These are phyloP conservation scores for Drepanosiphum platanoidis DNA, from an alignment of 2,888 invertebrate species.

Conservation along the genomic window DNA sequence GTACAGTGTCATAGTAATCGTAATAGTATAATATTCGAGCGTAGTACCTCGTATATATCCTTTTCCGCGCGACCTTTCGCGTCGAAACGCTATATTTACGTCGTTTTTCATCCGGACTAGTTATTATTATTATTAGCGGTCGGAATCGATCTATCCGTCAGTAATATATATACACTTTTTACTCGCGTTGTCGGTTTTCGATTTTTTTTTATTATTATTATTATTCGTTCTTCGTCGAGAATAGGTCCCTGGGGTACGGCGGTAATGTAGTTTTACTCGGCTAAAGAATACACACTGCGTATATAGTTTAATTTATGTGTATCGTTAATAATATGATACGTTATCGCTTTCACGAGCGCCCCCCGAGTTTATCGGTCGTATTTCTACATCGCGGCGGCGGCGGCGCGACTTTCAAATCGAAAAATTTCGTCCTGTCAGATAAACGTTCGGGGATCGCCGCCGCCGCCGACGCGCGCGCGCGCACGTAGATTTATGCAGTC, in stretches of 20 bases:
- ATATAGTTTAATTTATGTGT: conserved; percentile 1
- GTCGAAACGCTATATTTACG: too few relatives aligned
- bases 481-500: background rate
- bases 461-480: background rate
- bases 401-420: background rate
- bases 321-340: background rate
- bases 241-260: background rate
- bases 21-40: background rate
- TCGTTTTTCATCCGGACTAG: background rate
- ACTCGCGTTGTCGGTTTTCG: background rate
- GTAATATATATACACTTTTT: background rate
- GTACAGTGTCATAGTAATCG: too few relatives aligned
- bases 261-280: background rate
- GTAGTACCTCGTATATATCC: too few relatives aligned
- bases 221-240: background rate
- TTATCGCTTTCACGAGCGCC: background rate
- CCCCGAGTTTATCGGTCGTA: background rate
- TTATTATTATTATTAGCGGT: background rate
- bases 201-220: conserved; percentile 1
- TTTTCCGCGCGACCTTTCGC: too few relatives aligned
- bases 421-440: background rate
- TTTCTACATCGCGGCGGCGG: too few relatives aligned
- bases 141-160: background rate
- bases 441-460: background rate
- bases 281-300: background rate